A percentile compares a stretch with the other conserved stretches of the same genome.
These are phyloP conservation scores for Epinephelus lanceolatus DNA, from an alignment of 2,113 vertebrate species.

Conservation along the genomic window DNA sequence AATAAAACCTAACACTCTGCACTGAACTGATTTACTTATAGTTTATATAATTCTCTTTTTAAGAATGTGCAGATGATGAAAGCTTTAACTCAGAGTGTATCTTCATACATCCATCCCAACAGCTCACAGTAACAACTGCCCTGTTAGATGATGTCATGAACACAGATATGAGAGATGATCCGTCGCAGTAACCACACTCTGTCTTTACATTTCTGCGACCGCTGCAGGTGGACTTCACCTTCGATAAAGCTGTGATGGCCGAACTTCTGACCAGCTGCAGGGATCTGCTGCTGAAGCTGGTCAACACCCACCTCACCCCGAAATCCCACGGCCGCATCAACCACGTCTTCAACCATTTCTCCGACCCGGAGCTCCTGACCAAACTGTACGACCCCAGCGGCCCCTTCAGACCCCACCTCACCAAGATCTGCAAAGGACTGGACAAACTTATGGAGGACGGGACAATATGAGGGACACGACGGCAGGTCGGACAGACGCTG, in stretches of 20 bases:
- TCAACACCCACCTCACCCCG: constrained; percentile 89
- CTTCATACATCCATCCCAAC: too few species aligned
- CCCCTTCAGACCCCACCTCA: constrained; percentile 82
- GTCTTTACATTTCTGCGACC: neutral
- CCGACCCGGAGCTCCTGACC: constrained; percentile 85
- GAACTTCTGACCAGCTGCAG: constrained; percentile 85
- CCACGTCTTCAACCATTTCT: constrained; percentile 92
- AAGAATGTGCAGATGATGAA: neutral
- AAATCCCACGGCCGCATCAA: constrained; percentile 92
- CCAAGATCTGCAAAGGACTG: constrained; percentile 89
- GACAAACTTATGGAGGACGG: constrained; percentile 90
- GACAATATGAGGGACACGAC: constrained; percentile 83
- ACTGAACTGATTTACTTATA: too few species aligned
- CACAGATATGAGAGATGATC: too few species aligned
- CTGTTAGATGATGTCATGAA: neutral
- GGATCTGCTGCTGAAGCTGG: constrained; percentile 88
- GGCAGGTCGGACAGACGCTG: constrained; percentile 56
- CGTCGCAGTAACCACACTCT: neutral
- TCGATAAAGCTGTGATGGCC: constrained; percentile 87
- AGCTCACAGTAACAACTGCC: too few species aligned
- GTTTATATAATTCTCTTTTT: neutral
- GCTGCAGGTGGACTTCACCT: constrained; percentile 90
- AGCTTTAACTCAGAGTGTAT: neutral
- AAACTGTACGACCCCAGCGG: constrained; percentile 86
- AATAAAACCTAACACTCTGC: too few species aligned